Evolutionary conservation across 1,140 invertebrate genomes (phyloP), one percentile per base, ranked within the genome.

Genomic region (Zaprionus inermis): DNA sequence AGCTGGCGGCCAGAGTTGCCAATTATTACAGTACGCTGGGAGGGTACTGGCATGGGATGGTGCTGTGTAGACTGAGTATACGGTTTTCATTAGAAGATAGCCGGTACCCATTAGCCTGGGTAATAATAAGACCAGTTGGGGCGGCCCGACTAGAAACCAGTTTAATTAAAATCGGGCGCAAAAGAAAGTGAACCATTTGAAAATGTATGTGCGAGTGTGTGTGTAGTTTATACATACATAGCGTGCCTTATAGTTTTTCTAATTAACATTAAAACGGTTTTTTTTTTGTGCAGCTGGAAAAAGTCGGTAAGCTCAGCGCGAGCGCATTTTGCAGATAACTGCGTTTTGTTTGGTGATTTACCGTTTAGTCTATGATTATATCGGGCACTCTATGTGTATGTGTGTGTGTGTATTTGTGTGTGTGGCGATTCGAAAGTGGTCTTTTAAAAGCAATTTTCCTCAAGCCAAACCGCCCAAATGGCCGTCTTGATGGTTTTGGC

Each of bases 111-210:
- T 58, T 57, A 46, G 16, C 64, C 56, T 1, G 34, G 14, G 12
- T 58, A 56, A 3, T 10, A 67, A 67, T 32, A 44, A 60, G 51
- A 68, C 65, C 71, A 61, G 71, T 68, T 73, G n/a, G 51, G 38
- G 30, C 52, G 78, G 57, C 58, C 68, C 58, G 51, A 71, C 59
- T 78, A 34, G 72, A 67, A 86, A 86, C 83, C 82, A 74, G 84
- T 84, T 89, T 81, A 89, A 88, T 89, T 88, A 64, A 76, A 73
- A 79, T 79, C 63, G 68, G 64, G 64, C 46, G 74, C 77, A 79
- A 77, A 89, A 88, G 84, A 88, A 88, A 88, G 84, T 89, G 84
- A 88, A 89, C 77, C 84, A 81, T 89, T 88, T 86, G 63, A 66
- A 81, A 76, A 66, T 78, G 56, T 74, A 65, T 81, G 76, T 76